Conservation (phyloP, 2,797 vertebrate species). For the Miopithecus talapoin region DNA sequence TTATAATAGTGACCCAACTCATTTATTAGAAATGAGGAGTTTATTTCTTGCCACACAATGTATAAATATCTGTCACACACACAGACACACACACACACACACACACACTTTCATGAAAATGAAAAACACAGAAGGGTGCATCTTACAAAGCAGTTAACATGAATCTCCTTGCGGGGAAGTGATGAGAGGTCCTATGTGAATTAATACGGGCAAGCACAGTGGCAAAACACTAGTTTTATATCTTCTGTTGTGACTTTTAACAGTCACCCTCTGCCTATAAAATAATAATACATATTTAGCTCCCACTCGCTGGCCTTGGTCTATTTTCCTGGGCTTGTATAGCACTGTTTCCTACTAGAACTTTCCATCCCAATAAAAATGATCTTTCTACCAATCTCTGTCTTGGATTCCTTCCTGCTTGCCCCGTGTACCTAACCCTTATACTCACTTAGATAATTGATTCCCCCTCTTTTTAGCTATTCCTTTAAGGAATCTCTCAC, state of each 20-base stretch:
- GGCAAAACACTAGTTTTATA: background rate
- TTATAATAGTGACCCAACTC: background rate
- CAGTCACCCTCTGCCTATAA: background rate
- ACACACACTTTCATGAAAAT: background rate
- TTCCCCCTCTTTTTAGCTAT: background rate
- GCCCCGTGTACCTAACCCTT: background rate
- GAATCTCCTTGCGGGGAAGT: background rate
- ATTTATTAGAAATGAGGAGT: background rate
- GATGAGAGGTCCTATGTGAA: background rate
- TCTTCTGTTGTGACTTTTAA: background rate
- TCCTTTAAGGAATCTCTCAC: background rate
- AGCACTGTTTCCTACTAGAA: background rate
- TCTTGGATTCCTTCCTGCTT: background rate
- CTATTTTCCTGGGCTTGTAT: background rate
- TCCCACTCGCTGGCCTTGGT: background rate
- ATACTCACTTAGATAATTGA: background rate
- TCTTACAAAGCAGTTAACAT: background rate
- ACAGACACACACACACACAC: background rate
- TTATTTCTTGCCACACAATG: background rate
- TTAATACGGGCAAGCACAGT: background rate
- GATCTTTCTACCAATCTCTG: background rate
- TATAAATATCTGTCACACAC: background rate
- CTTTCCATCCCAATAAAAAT: background rate
- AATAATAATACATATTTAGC: constrained; percentile 3
- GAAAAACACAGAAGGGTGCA: background rate